A percentile compares a stretch with the other conserved stretches of the same genome.
Evolutionary conservation across 2,888 invertebrate genomes (phyloP).

Genomic region (Meghimatium bilineatum): DNA sequence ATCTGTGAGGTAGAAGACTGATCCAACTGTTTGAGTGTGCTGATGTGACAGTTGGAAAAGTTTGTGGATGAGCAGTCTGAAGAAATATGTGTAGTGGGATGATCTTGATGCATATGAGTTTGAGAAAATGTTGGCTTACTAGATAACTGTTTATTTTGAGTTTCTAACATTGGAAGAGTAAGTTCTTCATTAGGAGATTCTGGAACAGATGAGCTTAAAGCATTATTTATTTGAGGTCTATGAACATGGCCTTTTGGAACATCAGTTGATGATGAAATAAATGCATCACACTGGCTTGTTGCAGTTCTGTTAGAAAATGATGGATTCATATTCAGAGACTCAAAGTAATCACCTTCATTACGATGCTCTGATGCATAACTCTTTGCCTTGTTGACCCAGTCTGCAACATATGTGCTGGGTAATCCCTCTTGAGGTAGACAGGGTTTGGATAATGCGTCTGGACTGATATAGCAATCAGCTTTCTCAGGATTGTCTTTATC

Average conservation of each 20-base stretch:
- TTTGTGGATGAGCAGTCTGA: background rate
- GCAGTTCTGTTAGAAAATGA: background rate
- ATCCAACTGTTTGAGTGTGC: background rate
- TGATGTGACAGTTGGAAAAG: background rate
- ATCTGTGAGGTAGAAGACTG: background rate
- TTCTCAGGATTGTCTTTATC: background rate
- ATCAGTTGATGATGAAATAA: background rate
- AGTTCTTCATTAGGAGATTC: background rate
- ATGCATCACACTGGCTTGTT: background rate
- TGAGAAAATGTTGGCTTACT: background rate
- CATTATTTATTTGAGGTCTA: background rate
- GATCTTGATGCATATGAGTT: background rate
- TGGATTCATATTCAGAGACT: background rate
- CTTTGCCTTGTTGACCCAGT: conserved; percentile 36
- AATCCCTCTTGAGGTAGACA: conserved; percentile 29
- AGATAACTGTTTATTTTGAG: background rate
- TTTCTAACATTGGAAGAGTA: background rate
- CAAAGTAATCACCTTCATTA: background rate
- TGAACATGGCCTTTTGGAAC: background rate
- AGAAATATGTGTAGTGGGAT: background rate
- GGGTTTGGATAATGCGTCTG: background rate
- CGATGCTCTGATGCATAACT: conserved; percentile 1
- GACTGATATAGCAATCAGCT: background rate
- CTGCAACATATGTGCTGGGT: conserved; percentile 37
- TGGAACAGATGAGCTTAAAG: background rate